These are phyloP conservation scores for Myzus persicae DNA, from an alignment of 1,140 invertebrate genomes.

Conservation along the genomic window DNA sequence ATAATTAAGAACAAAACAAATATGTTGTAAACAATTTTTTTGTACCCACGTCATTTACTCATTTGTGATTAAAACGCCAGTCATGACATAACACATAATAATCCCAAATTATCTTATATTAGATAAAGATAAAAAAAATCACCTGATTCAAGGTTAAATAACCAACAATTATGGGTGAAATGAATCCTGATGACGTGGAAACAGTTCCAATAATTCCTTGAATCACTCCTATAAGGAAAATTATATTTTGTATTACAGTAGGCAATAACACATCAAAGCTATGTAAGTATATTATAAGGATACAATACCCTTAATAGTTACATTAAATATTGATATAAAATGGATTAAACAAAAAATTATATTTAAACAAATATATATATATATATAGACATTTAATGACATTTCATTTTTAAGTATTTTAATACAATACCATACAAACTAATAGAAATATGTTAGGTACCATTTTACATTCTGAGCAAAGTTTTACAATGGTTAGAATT, in stretches of 20 bases:
- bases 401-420: too few relatives aligned
- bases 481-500: too few relatives aligned
- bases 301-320: neutral
- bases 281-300: neutral
- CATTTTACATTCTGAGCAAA: too few relatives aligned
- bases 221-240: conserved; percentile 65
- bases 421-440: too few relatives aligned
- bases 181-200: conserved; percentile 65
- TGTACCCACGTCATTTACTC: neutral
- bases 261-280: neutral
- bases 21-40: neutral
- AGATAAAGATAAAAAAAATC: neutral
- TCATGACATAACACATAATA: neutral
- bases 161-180: conserved; percentile 39
- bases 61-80: neutral
- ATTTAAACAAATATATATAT: too few relatives aligned
- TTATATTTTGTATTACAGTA: neutral
- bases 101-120: neutral
- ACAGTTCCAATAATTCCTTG: conserved; percentile 70
- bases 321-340: neutral
- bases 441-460: too few relatives aligned
- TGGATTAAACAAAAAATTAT: too few relatives aligned
- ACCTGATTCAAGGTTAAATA: conserved; percentile 31
- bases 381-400: too few relatives aligned
- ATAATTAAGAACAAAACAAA: too few relatives aligned